Percentiles rank a stretch among this genome's conserved stretches.
phyloP scores from a whole-genome alignment of 2,113 vertebrate species.

The Eulemur macaco region DNA sequence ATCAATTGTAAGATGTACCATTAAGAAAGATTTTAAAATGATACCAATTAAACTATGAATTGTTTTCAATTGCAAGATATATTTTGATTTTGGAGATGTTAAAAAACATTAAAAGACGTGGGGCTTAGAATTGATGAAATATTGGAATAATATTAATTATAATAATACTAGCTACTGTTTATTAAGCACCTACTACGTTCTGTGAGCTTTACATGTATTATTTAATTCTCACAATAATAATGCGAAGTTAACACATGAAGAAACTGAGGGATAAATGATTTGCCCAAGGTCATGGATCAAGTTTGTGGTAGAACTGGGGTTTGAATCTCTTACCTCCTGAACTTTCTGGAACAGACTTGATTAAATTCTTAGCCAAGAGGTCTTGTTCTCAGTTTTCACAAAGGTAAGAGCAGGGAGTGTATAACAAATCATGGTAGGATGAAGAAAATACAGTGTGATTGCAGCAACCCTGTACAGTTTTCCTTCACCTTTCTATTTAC shows the following conservation, averaged over 20 bases:
- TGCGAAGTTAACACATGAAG: background rate
- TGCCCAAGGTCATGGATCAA: background rate
- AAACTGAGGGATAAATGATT: background rate
- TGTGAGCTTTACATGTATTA: background rate
- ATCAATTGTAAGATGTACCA: background rate
- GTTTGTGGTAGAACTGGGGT: background rate
- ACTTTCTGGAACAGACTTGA: constrained; percentile 23
- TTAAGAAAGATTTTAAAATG: background rate
- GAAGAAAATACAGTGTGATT: background rate
- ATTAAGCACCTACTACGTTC: background rate
- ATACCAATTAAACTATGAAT: background rate
- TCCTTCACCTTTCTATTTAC: background rate
- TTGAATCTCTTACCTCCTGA: background rate
- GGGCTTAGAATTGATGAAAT: background rate
- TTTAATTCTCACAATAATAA: background rate
- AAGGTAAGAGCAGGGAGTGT: background rate
- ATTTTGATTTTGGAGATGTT: background rate
- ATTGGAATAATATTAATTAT: background rate
- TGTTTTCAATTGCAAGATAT: background rate
- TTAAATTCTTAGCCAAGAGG: background rate
- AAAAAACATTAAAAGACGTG: background rate
- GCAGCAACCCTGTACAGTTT: background rate
- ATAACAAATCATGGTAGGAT: background rate
- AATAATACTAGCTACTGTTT: background rate
- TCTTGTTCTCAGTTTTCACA: constrained; percentile 25